Conservation (phyloP, 2,113 vertebrate genomes). For the Leptodactylus fuscus region DNA sequence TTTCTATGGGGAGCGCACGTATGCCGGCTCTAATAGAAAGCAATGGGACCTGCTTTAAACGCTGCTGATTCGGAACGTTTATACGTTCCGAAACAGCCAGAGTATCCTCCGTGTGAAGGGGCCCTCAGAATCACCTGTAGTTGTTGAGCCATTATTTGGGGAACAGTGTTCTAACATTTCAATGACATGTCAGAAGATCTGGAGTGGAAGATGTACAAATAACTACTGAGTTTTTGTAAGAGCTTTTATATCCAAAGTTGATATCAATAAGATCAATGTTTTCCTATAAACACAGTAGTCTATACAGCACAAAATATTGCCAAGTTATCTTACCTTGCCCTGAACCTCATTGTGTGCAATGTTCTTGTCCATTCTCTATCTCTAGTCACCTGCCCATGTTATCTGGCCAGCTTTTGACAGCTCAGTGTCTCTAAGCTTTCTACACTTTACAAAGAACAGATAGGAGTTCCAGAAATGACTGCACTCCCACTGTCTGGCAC, state of each 20-base stretch:
- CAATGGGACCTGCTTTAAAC: no score
- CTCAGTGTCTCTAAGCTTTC: slow-evolving; percentile 48
- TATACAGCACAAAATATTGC: slow-evolving; percentile 1
- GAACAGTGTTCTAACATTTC: not conserved
- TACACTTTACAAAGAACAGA: slow-evolving; percentile 17
- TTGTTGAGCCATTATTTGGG: no score
- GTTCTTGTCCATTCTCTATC: not conserved
- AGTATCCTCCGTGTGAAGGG: no score
- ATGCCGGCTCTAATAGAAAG: no score
- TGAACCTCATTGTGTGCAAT: slow-evolving; percentile 7
- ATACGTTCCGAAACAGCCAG: no score
- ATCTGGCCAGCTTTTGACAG: slow-evolving; percentile 30
- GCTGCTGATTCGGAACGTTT: no score
- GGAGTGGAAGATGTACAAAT: not conserved
- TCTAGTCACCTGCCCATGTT: slow-evolving; percentile 2
- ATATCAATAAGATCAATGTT: not conserved
- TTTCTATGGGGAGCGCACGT: no score
- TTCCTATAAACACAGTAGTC: not conserved
- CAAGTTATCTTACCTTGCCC: not conserved
- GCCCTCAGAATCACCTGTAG: no score
- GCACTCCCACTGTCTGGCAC: not conserved
- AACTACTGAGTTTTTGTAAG: not conserved
- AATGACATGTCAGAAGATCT: not conserved
- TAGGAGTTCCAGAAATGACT: slow-evolving; percentile 26
- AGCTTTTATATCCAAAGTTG: not conserved